Conservation (phyloP, 1,140 invertebrate species). For the Dreissena rostriformis region DNA sequence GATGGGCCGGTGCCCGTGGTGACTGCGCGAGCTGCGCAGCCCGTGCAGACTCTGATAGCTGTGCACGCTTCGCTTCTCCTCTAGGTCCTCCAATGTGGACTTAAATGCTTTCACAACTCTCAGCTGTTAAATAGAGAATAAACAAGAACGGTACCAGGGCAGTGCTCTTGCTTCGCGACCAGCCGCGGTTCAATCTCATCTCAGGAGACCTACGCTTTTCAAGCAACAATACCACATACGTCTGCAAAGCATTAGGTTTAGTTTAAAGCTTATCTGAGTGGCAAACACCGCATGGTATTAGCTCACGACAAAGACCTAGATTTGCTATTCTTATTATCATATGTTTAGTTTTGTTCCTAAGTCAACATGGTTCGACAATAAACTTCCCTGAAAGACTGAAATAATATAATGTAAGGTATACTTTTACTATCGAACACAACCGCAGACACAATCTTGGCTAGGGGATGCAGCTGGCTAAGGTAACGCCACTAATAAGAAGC, state of each 20-base stretch:
- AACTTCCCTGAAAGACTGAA: too few species aligned
- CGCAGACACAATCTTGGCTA: constrained; percentile 52
- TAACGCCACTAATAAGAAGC: constrained; percentile 28
- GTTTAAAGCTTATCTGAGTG: too few species aligned
- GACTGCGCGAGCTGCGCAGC: constrained; percentile 92
- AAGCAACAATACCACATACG: too few species aligned
- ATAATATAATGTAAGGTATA: too few species aligned
- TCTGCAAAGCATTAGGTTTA: too few species aligned
- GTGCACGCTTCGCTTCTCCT: constrained; percentile 97
- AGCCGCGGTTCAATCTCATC: not conserved
- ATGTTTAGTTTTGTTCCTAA: too few species aligned
- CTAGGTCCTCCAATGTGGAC: constrained; percentile 99
- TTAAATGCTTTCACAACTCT: constrained; percentile 99
- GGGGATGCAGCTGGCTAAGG: constrained; percentile 13
- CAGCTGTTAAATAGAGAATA: constrained; percentile 88
- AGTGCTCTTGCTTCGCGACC: not conserved
- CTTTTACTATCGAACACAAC: constrained; percentile 12
- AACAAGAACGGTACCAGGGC: constrained; percentile 36
- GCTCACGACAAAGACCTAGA: too few species aligned
- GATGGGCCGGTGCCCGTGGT: constrained; percentile 88
- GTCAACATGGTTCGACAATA: too few species aligned
- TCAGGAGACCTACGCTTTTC: not conserved
- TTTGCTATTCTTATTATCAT: too few species aligned
- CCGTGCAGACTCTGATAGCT: constrained; percentile 98
- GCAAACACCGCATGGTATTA: too few species aligned